These are phyloP conservation scores for Diplosoma virens DNA, from an alignment of 23 tunicate genomes.

Conservation along the genomic window DNA sequence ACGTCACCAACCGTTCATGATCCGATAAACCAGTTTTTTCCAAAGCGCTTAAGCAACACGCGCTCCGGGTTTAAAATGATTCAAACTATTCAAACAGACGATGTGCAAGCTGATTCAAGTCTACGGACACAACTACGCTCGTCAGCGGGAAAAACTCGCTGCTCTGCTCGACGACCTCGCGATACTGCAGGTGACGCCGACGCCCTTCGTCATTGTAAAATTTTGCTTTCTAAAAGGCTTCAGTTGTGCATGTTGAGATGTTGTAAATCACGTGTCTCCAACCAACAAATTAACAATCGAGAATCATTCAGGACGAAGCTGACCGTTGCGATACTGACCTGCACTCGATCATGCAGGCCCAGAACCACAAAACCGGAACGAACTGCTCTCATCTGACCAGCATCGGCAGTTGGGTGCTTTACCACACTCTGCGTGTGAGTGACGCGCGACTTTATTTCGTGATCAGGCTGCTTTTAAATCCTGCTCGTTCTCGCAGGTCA, in stretches of 20 bases:
- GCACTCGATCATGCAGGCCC: slow-evolving; percentile 33
- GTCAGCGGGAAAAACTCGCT: slow-evolving; percentile 83
- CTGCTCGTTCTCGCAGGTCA: slow-evolving; percentile 46
- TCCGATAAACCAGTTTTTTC: no score
- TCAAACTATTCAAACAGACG: slow-evolving; percentile 46
- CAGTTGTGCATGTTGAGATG: no score
- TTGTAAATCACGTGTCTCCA: no score
- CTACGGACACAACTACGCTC: slow-evolving; percentile 87
- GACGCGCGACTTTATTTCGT: no score
- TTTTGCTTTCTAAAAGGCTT: not conserved
- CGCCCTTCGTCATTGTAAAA: not conserved
- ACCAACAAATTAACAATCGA: not conserved
- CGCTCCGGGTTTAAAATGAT: no score
- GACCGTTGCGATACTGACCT: slow-evolving; percentile 78
- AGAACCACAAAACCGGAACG: slow-evolving; percentile 16
- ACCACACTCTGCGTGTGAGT: slow-evolving; percentile 58
- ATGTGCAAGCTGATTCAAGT: slow-evolving; percentile 62
- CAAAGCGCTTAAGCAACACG: no score
- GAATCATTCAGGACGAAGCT: slow-evolving; percentile 80
- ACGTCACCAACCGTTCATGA: no score
- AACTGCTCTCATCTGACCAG: slow-evolving; percentile 53
- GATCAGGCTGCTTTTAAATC: not conserved
- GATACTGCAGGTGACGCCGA: slow-evolving; percentile 41
- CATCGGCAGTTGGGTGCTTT: slow-evolving; percentile 74
- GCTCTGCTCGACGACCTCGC: slow-evolving; percentile 72